Percentiles rank a stretch among this genome's conserved stretches.
These are phyloP conservation scores for Brachionus angularis DNA, from an alignment of 1,140 invertebrate genomes.

Conservation along the genomic window DNA sequence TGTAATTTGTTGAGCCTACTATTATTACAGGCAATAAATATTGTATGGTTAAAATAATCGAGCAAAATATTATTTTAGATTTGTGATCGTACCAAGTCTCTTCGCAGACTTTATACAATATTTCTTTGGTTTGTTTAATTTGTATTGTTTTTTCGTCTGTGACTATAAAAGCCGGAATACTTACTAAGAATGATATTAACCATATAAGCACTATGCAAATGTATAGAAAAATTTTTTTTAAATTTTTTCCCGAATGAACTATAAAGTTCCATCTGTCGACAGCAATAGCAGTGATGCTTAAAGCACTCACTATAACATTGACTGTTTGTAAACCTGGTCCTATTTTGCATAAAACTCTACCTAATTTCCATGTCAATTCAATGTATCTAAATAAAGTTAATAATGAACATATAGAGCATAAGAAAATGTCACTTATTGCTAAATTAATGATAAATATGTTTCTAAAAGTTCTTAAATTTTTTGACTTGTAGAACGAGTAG, in stretches of 20 bases:
- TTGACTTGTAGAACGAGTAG: conserved; percentile 77
- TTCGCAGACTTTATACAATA: conserved; percentile 17
- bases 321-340: conserved; percentile 74
- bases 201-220: conserved; percentile 19
- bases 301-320: conserved; percentile 80
- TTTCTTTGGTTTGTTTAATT: conserved; percentile 15
- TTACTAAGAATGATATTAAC: conserved; percentile 10
- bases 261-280: conserved; percentile 64
- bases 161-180: conserved; percentile 24
- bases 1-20: conserved; percentile 17
- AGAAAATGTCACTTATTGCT: conserved; percentile 79
- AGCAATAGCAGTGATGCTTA: conserved; percentile 82
- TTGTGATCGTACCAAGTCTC: conserved; percentile 22
- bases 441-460: conserved; percentile 91
- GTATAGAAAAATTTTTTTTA: conserved; percentile 5
- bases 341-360: conserved; percentile 68
- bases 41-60: neutral
- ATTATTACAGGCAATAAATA: conserved; percentile 16
- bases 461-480: conserved; percentile 79
- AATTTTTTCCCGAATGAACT: conserved; percentile 8
- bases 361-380: conserved; percentile 53
- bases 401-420: conserved; percentile 23
- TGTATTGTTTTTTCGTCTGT: conserved; percentile 2
- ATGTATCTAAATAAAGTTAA: conserved; percentile 11
- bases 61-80: neutral